Evolutionary conservation across 2,797 vertebrate genomes (phyloP).

Genomic region (Sebastes umbrosus): DNA sequence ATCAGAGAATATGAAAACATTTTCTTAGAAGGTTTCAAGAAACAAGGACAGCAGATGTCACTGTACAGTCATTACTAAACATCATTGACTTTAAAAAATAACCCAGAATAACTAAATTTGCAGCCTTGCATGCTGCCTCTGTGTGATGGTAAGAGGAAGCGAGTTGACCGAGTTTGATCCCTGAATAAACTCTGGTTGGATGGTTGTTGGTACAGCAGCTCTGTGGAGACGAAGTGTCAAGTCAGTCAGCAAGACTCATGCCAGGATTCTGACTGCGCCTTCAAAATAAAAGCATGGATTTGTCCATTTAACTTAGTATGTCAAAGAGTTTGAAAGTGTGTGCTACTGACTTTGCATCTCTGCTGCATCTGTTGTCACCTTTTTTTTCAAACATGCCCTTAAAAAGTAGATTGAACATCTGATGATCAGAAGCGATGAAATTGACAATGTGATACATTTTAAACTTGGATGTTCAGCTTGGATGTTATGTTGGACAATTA

Average conservation of each 20-base stretch:
- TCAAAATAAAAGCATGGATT: constrained; percentile 55
- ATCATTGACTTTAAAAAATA: too few relatives aligned
- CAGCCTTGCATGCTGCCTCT: neutral
- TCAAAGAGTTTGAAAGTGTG: too few relatives aligned
- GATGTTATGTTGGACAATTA: too few relatives aligned
- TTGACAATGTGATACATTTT: too few relatives aligned
- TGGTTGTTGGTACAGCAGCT: constrained; percentile 7
- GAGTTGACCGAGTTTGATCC: constrained; percentile 11
- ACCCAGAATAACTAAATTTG: neutral
- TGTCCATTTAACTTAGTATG: neutral
- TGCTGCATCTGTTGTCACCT: neutral
- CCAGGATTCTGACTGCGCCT: neutral
- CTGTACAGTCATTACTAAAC: neutral
- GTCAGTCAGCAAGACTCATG: neutral
- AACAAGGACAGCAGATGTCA: constrained; percentile 13
- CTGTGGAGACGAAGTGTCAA: neutral
- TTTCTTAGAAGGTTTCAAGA: neutral
- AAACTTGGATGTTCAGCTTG: fast-evolving
- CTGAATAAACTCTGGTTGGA: constrained; percentile 12
- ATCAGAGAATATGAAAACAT: neutral
- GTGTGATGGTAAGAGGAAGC: neutral
- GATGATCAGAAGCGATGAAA: neutral
- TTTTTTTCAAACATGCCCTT: neutral
- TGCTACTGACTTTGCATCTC: neutral
- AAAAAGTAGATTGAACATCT: neutral